Evolutionary conservation across 2,797 vertebrate species (phyloP).

Genomic region (Diglossa cyanea): DNA sequence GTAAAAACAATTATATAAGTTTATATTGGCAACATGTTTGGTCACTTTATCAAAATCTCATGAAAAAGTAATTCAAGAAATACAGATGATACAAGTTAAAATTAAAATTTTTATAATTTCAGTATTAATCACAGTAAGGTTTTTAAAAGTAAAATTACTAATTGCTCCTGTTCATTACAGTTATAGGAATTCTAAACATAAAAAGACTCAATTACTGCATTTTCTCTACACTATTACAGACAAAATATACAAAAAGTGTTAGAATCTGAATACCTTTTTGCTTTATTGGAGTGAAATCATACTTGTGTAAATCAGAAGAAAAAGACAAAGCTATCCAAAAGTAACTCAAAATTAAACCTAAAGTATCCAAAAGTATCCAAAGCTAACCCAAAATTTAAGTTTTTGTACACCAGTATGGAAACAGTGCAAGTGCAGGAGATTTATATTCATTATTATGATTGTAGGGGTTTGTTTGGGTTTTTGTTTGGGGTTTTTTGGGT

Average conservation of each 20-base stretch:
- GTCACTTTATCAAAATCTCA: background rate
- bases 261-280: background rate
- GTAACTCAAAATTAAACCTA: too few relatives aligned
- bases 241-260: background rate
- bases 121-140: background rate
- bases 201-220: background rate
- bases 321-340: background rate
- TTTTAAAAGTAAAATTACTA: background rate
- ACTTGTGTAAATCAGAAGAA: background rate
- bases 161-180: background rate
- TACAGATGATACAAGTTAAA: background rate
- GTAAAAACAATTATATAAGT: background rate
- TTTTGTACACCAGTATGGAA: background rate
- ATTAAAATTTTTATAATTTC: background rate
- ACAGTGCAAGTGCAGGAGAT: background rate
- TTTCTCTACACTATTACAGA: background rate
- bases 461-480: accelerated
- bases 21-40: background rate
- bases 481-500: background rate
- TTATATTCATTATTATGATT: background rate
- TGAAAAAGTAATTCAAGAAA: background rate
- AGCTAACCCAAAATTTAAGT: background rate
- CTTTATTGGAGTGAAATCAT: background rate
- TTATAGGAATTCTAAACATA: background rate
- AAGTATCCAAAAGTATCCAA: too few relatives aligned